Evolutionary conservation across 2,797 vertebrate species (phyloP), one percentile per base, ranked within the genome.

Genomic region (Halcyon leucocephala): DNA sequence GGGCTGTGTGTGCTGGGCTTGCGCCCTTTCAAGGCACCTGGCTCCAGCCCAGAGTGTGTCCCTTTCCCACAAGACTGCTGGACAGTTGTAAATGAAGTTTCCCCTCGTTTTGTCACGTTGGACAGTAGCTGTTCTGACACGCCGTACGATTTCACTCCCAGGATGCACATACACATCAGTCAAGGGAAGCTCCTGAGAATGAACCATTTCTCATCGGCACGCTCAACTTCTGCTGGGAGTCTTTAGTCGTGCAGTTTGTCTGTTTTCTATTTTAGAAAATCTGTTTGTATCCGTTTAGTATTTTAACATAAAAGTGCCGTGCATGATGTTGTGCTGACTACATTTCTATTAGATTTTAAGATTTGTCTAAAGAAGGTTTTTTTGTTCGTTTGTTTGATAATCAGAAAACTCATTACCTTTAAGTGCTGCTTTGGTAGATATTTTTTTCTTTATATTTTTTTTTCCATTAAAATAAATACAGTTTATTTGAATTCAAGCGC

Each of bases 401-500:
- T 93, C 57, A 65, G 88, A 85, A 94, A 55, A 89, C 71, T 88
- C 93, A 79, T 90, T 91, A 35, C 0, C 0, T 86, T 93, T 83
- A 86, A 93, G 72, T 55, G 72, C 65, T 80, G 49, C 67, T 92
- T 67, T 60, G 81, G 52, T 86, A 28, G 88, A 22, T 66, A 31
- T 46, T 46, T 22, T 46, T 46, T 21, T 46, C 37, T 37, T 37
- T 37, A 37, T 54, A 92, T 89, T 51, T 69, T 41, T 88, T 65
- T 94, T 88, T 60, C 29, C 51, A 33, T 94, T 25, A 13, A 84
- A 83, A 82, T 81, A 81, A 49, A 46, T 77, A 62, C 33, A 4
- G 80, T 86, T 89, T 71, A 31, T 95, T 92, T 69, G 91, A 55
- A 64, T 85, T 89, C 42, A 82, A 89, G 62, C 51, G 28, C 29